These are phyloP conservation scores for Drusus annulatus DNA, from an alignment of 1,140 invertebrate genomes.

Conservation along the genomic window DNA sequence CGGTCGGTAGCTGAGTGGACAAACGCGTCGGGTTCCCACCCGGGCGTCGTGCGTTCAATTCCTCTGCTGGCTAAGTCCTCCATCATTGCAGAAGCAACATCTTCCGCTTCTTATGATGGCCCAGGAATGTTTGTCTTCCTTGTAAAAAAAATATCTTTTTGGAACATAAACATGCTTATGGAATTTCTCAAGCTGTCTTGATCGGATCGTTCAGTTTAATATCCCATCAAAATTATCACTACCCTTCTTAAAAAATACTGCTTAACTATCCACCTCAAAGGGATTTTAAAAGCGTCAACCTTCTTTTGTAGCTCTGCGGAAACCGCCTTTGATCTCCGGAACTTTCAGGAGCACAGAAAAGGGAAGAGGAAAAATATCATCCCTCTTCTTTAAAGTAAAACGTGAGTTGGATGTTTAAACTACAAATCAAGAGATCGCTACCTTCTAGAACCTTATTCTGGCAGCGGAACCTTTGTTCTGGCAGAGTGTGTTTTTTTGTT, in stretches of 20 bases:
- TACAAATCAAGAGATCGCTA: constrained; percentile 50
- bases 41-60: too few species aligned
- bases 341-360: constrained; percentile 9
- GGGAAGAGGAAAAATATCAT: constrained; percentile 37
- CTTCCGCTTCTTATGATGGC: too few species aligned
- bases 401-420: constrained; percentile 48
- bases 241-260: constrained; percentile 12
- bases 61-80: too few species aligned
- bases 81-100: too few species aligned
- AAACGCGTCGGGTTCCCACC: too few species aligned
- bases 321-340: constrained; percentile 24
- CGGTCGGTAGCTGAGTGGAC: too few species aligned
- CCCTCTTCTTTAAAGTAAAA: constrained; percentile 44
- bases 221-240: neutral
- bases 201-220: neutral
- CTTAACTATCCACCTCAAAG: constrained; percentile 23
- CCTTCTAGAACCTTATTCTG: constrained; percentile 9
- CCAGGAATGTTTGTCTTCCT: too few species aligned
- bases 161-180: too few species aligned
- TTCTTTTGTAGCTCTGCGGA: constrained; percentile 5
- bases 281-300: constrained; percentile 40
- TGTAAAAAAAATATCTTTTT: too few species aligned
- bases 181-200: too few species aligned
- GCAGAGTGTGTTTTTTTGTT: neutral
- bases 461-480: constrained; percentile 1